Evolutionary conservation across 2,797 vertebrate species (phyloP), one percentile per base, ranked within the genome.

Genomic region (Catamblyrhynchus diadema): DNA sequence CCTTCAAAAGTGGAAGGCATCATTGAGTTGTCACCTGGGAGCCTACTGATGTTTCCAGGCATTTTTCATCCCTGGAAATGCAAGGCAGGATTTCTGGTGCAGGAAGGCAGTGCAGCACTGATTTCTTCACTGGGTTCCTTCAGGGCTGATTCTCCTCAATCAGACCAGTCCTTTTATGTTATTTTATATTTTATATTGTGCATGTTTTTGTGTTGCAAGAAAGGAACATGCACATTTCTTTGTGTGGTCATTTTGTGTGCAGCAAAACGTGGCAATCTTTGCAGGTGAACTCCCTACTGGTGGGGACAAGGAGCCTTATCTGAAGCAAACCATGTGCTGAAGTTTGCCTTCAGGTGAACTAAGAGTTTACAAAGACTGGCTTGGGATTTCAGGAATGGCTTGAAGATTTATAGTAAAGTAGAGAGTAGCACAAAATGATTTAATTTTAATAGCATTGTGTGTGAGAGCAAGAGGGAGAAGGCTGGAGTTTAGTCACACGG

Each of bases 391-490:
- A 66, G 71, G 64, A 64, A 37, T 67, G 28, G 45, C 60, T 87
- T 35, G 30, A 88, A 93, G 67, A 67, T 30, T 17, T 53, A 5
- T 50, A 81, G 79, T 64, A 62, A 88, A 88, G 59, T 21, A 54
- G 45, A 73, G 48, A 70, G 78, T 77, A 93, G 27, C 32, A 86
- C 51, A 77, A 81, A 92, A 91, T 28, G 35, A 48, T 87, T 92
- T 83, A 57, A 93, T 91, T 93, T 92, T 92, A 81, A 91, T 78
- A 91, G 53, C 39, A 32, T 13, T 89, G 39, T 42, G 13, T 73
- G 39, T 66, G 65, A 78, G 32, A 86, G 48, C 0, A 4, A 78
- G 78, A 75, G 50, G 35, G 59, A 80, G 56, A 90, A 73, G 53
- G 35, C 48, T 94, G 67, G 82, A 81, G 32, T 72, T 50, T 28